Conservation (phyloP, 2,113 vertebrate species). For the Nothobranchius kuhntae region DNA sequence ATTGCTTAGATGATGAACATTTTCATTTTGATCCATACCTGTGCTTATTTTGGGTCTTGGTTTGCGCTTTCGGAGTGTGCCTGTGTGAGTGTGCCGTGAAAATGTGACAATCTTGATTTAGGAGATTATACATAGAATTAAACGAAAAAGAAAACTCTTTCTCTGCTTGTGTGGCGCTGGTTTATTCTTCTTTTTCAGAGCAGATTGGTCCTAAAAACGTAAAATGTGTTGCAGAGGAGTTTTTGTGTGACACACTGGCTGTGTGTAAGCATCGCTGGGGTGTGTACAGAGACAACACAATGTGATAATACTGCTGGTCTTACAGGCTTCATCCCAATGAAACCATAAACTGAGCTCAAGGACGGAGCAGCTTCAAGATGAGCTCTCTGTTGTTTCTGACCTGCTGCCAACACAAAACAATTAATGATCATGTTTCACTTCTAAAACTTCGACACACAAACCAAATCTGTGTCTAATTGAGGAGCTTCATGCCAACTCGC, state of each 20-base stretch:
- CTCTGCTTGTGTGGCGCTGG: constrained; percentile 59
- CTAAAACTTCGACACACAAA: constrained; percentile 17
- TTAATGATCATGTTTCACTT: background rate
- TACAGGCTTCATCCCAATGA: constrained; percentile 51
- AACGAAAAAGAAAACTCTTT: constrained; percentile 78
- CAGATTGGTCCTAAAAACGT: background rate
- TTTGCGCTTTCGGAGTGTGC: constrained; percentile 74
- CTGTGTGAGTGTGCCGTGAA: constrained; percentile 80
- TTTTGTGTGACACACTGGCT: constrained; percentile 40
- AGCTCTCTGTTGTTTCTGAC: constrained; percentile 52
- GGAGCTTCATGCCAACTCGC: constrained; percentile 67
- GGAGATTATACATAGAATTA: constrained; percentile 81
- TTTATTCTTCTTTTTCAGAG: constrained; percentile 44
- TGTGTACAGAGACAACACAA: constrained; percentile 79
- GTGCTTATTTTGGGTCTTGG: constrained; percentile 65
- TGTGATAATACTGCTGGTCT: constrained; percentile 66
- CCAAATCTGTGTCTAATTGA: constrained; percentile 60
- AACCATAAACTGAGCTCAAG: constrained; percentile 70
- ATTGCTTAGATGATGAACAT: constrained; percentile 75
- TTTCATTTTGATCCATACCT: constrained; percentile 72
- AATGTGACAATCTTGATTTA: constrained; percentile 86
- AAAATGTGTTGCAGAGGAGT: constrained; percentile 26
- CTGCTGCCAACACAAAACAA: constrained; percentile 49
- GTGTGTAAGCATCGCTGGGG: constrained; percentile 48
- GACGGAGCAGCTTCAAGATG: constrained; percentile 51